Percentiles rank a stretch among this genome's conserved stretches.
Conservation (phyloP, 92 coral and sea anemone species). For the Parazoanthus darwini region DNA sequence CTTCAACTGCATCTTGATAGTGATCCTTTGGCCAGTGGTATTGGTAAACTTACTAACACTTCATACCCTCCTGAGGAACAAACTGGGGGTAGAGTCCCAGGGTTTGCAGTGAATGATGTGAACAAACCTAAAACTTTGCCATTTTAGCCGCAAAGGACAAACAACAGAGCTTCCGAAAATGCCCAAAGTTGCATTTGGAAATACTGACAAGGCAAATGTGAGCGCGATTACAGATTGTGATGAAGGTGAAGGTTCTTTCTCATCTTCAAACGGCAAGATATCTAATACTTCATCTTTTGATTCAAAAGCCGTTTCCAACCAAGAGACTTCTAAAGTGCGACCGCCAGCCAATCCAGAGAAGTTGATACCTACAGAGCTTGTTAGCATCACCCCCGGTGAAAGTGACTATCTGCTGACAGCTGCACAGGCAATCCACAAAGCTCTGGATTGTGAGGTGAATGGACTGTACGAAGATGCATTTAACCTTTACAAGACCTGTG, state of each 20-base stretch:
- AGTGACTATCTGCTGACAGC: constrained; percentile 89
- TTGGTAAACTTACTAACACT: neutral
- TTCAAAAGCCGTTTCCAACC: neutral
- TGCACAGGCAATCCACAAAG: constrained; percentile 85
- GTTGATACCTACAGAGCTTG: constrained; percentile 48
- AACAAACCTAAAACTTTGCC: neutral
- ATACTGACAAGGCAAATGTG: neutral
- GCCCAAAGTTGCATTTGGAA: neutral
- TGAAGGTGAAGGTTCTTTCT: neutral
- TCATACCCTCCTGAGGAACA: neutral
- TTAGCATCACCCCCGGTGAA: constrained; percentile 60
- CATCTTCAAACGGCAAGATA: neutral
- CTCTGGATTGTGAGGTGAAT: constrained; percentile 87
- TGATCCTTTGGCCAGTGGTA: neutral
- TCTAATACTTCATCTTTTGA: neutral
- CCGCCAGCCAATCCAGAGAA: constrained; percentile 32
- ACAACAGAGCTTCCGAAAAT: neutral
- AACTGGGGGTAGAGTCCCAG: neutral
- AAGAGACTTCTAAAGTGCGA: neutral
- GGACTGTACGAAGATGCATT: constrained; percentile 93
- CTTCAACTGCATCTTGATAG: neutral
- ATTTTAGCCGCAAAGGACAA: neutral
- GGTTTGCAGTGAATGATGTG: neutral
- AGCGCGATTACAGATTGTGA: neutral
- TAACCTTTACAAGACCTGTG: constrained; percentile 89